Base-by-base conservation (phyloP, 2,797 vertebrate genomes). In the Notoglanidium macrostoma region DNA sequence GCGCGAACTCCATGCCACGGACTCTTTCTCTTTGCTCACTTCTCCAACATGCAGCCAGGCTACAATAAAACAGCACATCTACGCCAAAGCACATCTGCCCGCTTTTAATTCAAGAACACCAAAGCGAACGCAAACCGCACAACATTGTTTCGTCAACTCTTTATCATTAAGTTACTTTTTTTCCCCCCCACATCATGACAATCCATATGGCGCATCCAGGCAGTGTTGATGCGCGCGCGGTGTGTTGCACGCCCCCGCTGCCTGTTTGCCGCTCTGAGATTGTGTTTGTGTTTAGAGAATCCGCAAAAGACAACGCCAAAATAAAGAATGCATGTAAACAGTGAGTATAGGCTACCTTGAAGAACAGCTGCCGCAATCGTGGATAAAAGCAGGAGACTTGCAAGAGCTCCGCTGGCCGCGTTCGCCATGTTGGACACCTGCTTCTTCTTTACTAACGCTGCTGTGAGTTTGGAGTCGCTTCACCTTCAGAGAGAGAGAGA, bases 361-460 rank as follows among this genome's bases (percentile, higher is more conserved):
- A 92, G 95, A 93, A 97, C 95, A 93, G 96, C 95, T 93, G 97
- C 97, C 85, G 95, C 95, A 83, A 96, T 94, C 88, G 95, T 90
- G 89, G 96, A 95, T 93, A 97, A 95, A 95, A 96, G 93, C 93
- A 98, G 94, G 95, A 96, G 92, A 94, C 95, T 93, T 95, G 95
- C 93, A 92, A 96, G 93, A 96, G 95, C 95, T 95, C 95, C 93
- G 95, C 92, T 93, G 95, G 96, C 94, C 94, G 95, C 90, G 96
- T 95, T 96, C 96, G 97, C 97, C 97, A 98, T 97, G 95, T 97
- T 97, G 96, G 96, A 97, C 97, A 98, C 97, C 97, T 98, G 97
- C 97, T 97, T 95, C 94, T 94, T 96, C 96, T 96, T 97, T 86
- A 86, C 85, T 70, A 86, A 86, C 85, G 96, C 94, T 92, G 92